These are phyloP conservation scores for Erebia palarica DNA, from an alignment of 2,888 invertebrate species.

Conservation along the genomic window DNA sequence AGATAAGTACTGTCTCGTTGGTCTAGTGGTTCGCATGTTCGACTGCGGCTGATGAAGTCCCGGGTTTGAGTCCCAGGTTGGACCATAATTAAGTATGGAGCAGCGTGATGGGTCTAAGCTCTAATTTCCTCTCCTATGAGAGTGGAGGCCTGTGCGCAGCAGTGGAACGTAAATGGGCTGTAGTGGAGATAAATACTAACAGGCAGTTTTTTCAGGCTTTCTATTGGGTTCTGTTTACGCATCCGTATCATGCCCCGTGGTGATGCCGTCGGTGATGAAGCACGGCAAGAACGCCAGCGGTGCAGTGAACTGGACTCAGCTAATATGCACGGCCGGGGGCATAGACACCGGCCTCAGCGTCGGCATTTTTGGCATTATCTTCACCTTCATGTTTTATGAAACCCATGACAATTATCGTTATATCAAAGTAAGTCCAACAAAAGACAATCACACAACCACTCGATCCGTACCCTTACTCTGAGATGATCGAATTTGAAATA, in stretches of 20 bases:
- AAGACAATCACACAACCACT: too few species aligned
- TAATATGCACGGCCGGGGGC: conserved; percentile 69
- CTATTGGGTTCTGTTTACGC: conserved; percentile 68
- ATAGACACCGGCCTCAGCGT: conserved; percentile 72
- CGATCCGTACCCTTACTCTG: too few species aligned
- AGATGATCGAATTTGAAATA: too few species aligned
- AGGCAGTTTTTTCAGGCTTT: conserved; percentile 55
- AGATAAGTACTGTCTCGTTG: background rate
- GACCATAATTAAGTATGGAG: too few species aligned
- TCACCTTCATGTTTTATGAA: conserved; percentile 61
- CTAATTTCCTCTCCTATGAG: too few species aligned
- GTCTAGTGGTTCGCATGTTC: too few species aligned
- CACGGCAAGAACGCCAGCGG: conserved; percentile 49
- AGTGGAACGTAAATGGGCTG: too few species aligned
- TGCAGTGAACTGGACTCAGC: conserved; percentile 64
- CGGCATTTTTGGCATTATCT: conserved; percentile 67
- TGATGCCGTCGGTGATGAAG: conserved; percentile 64
- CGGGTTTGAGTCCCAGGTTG: too few species aligned
- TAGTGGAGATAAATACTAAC: background rate
- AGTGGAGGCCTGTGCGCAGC: too few species aligned
- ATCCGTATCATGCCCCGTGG: conserved; percentile 68
- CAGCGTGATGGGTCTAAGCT: too few species aligned
- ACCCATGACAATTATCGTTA: conserved; percentile 60
- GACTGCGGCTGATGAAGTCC: too few species aligned
- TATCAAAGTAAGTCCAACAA: conserved; percentile 54